Evolutionary conservation across 2,113 vertebrate species (phyloP).

Genomic region (Rhinopithecus roxellana): DNA sequence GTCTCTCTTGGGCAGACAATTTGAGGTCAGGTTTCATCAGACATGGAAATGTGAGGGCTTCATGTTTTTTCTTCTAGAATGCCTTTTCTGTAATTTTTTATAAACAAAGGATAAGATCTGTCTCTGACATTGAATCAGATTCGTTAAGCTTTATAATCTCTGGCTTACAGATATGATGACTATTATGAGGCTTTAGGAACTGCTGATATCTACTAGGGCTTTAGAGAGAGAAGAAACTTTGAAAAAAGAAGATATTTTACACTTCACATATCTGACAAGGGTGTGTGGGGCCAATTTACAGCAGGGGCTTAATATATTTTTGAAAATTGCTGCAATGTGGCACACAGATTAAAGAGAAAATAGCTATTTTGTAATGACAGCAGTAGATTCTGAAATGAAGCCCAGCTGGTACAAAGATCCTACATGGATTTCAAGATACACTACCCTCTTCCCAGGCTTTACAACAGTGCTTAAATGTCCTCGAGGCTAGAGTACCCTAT

Average conservation of each 20-base stretch:
- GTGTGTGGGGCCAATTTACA: constrained; percentile 78
- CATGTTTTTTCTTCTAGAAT: neutral
- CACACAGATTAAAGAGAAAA: constrained; percentile 78
- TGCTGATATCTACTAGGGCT: constrained; percentile 58
- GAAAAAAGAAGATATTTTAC: constrained; percentile 68
- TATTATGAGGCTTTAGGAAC: constrained; percentile 49
- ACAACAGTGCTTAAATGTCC: neutral
- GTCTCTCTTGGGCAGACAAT: neutral
- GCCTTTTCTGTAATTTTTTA: neutral
- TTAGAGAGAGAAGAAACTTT: constrained; percentile 60
- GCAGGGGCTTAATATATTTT: constrained; percentile 82
- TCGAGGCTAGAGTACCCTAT: neutral
- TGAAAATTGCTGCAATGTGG: constrained; percentile 79
- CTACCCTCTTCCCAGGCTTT: neutral
- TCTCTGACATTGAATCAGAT: constrained; percentile 32
- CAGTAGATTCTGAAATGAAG: constrained; percentile 70
- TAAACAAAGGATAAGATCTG: constrained; percentile 50
- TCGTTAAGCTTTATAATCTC: constrained; percentile 46
- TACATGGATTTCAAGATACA: constrained; percentile 64
- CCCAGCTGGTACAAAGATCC: constrained; percentile 70
- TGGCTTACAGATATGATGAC: constrained; percentile 58
- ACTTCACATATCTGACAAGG: constrained; percentile 73
- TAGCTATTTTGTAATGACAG: constrained; percentile 75
- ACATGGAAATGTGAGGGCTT: neutral
- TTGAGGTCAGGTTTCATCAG: neutral